Evolutionary conservation across 2,113 vertebrate genomes (phyloP).

Genomic region (Clarias batrachus): DNA sequence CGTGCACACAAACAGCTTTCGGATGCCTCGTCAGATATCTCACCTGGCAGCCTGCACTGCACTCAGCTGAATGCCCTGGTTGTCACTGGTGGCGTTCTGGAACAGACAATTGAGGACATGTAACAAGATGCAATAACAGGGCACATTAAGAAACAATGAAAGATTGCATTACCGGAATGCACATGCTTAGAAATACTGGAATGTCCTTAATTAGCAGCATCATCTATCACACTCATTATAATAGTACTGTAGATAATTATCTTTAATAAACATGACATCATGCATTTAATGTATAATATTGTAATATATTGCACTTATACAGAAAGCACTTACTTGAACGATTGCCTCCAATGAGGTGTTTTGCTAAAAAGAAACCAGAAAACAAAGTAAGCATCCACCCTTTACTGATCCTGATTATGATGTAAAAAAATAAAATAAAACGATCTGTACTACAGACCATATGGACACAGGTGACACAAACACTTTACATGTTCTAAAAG

Average conservation of each 20-base stretch:
- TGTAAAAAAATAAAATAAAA: neutral
- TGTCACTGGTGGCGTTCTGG: slow-evolving; percentile 98
- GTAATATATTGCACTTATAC: neutral
- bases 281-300: neutral
- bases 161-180: neutral
- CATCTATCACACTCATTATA: neutral
- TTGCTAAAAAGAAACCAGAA: slow-evolving; percentile 75
- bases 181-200: neutral
- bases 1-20: neutral
- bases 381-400: neutral
- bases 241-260: neutral
- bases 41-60: slow-evolving; percentile 98
- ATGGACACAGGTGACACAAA: no score
- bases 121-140: neutral
- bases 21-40: slow-evolving; percentile 30
- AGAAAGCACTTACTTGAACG: slow-evolving; percentile 85
- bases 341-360: slow-evolving; percentile 98
- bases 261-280: no score
- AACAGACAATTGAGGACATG: slow-evolving; percentile 42
- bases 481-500: no score
- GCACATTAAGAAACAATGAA: neutral
- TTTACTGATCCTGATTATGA: neutral
- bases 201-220: neutral
- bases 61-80: slow-evolving; percentile 95
- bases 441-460: neutral